Evolutionary conservation across 2,797 vertebrate genomes (phyloP), one percentile per base, ranked within the genome.

Genomic region (Microtus californicus): DNA sequence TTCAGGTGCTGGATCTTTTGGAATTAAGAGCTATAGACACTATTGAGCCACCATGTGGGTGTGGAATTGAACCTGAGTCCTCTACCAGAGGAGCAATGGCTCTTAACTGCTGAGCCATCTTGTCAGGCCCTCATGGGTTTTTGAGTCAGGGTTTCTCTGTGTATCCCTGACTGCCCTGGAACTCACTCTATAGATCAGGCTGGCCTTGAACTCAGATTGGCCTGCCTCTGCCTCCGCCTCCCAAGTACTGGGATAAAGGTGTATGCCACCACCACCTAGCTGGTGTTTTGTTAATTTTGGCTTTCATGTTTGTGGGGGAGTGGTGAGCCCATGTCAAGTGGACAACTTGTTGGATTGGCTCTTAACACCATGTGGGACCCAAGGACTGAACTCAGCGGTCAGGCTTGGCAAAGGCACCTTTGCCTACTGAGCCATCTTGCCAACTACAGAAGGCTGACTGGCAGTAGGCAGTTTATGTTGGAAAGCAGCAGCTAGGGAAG

Each of bases 241-340:
- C 63, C 1, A 12, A 8, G 2, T n/a, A 31, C 29, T 67, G 12
- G 19, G 31, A 67, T 48, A 48, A 65, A 67, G 31, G 19, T 3
- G 0, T 25, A 6, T 14, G 19, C 40, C 4, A 25, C 19, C 10
- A n/a, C 17, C 9, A 10, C 29, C 43, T 1, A 12, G 63, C 31
- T 85, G 61, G 31, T 71, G n/a, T 21, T 15, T 63, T 63, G 31
- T n/a, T 67, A n/a, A 8, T 27, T 86, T 51, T 86, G 43, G 43
- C 65, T 25, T 69, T 13, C 17, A 13, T 85, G 43, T 86, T 85
- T 85, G 43, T 69, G 31, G 63, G 45, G 31, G 45, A 0, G 34
- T 23, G 12, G 6, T 65, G 81, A 65, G 29, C 31, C 21, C 40
- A 65, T 12, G 59, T 29, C 34, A 21, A 51, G 63, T n/a, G 7